Percentiles rank a stretch among this genome's conserved stretches.
Conservation (phyloP, 2,113 vertebrate genomes). For the Myrmophylax atrothorax region DNA sequence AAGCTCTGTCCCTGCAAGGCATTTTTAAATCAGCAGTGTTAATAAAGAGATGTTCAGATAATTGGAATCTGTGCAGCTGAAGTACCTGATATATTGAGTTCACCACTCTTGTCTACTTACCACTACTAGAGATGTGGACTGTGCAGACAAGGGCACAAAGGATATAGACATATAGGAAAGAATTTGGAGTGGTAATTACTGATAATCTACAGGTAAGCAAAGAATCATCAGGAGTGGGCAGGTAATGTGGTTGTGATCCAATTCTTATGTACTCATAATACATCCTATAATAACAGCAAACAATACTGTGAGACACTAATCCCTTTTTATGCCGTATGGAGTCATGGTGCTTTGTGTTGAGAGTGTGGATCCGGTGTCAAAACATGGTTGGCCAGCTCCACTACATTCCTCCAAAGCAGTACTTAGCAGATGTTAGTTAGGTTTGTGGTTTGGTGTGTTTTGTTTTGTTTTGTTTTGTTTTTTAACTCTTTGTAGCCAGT, state of each 20-base stretch:
- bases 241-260: background rate
- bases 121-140: background rate
- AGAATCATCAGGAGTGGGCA: background rate
- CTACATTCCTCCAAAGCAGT: background rate
- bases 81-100: background rate
- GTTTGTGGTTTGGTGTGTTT: background rate
- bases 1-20: background rate
- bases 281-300: constrained; percentile 13
- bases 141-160: background rate
- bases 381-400: background rate
- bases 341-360: background rate
- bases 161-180: background rate
- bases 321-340: background rate
- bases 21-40: background rate
- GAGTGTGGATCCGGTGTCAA: background rate
- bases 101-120: background rate
- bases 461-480: background rate
- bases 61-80: background rate
- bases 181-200: background rate
- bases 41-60: background rate
- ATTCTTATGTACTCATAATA: background rate
- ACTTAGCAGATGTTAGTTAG: background rate
- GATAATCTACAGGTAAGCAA: constrained; percentile 8
- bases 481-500: background rate
- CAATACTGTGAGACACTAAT: background rate